Base-by-base conservation (phyloP, 2,113 vertebrate species). In the Ploceus nigricollis region DNA sequence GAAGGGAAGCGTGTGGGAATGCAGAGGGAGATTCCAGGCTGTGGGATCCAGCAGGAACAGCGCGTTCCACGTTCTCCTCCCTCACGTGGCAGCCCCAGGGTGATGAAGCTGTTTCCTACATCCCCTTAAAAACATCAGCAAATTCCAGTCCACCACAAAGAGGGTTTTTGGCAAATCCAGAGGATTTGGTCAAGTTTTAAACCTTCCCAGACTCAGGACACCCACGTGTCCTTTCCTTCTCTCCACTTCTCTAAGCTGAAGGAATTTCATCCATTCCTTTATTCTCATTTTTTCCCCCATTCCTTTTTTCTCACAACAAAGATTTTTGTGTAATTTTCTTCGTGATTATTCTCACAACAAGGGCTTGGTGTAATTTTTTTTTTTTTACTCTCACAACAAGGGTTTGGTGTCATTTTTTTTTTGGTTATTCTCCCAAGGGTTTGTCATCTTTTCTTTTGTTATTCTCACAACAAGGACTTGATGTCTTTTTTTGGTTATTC, bases 31-130 rank as follows among this genome's bases (percentile, higher is more conserved):
- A 42, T 75, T 54, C 87, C 94, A 79, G 73, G 40, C 81, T 30
- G 45, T 2, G 10, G n/a, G 63, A 79, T 15, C 3, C 2, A 24
- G 65, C 78, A 21, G 75, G 91, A 90, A 56, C n/a, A 7, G 25
- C 9, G 0, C 0, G 15, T 60, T 40, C 72, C 51, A 2, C 2
- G 50, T 57, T 72, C 65, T 27, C 25, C 60, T 57, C 30, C 66
- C 39, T 69, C 95, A 75, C 51, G 51, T 45, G 92, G 95, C 87
- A 64, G 66, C 33, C 25, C 42, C 19, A 1, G 2, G 61, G 27
- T 2, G 40, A 31, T 17, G 15, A 2, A 4, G 18, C 50, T 8
- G 9, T 13, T 51, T 16, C 79, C 27, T 45, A 6, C 31, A 71
- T 8, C 23, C 73, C 58, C 7, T 35, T 21, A 3, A 86, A 33